Evolutionary conservation across 2,113 vertebrate genomes (phyloP).

Genomic region (Herpetotheres cachinnans): DNA sequence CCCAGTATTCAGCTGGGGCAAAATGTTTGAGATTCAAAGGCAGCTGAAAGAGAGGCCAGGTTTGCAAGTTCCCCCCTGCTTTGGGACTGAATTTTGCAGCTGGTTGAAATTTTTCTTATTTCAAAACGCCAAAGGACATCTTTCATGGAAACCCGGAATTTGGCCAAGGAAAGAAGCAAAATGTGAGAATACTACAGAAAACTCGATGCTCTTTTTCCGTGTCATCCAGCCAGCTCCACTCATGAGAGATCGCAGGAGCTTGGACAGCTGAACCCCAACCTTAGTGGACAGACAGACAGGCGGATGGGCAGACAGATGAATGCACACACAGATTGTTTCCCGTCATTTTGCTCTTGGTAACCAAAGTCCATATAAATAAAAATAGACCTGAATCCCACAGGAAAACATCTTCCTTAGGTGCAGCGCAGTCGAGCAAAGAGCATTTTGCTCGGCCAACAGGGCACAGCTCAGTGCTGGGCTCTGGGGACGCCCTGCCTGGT

Average conservation of each 20-base stretch:
- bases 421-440: neutral
- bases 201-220: neutral
- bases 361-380: neutral
- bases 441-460: neutral
- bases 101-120: constrained; percentile 51
- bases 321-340: neutral
- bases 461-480: neutral
- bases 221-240: neutral
- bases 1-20: neutral
- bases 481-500: neutral
- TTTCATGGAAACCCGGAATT: neutral
- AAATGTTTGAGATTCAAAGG: neutral
- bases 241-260: neutral
- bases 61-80: neutral
- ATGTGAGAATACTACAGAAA: constrained; percentile 3
- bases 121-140: neutral
- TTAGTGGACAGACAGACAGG: neutral
- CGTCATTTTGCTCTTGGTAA: neutral
- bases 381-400: neutral
- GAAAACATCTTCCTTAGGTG: neutral
- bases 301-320: neutral
- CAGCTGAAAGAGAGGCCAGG: neutral
- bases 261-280: neutral
- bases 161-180: neutral
- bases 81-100: constrained; percentile 43